phyloP scores from a whole-genome alignment of 1,140 invertebrate species.

The Drosophila pseudoananassae region DNA sequence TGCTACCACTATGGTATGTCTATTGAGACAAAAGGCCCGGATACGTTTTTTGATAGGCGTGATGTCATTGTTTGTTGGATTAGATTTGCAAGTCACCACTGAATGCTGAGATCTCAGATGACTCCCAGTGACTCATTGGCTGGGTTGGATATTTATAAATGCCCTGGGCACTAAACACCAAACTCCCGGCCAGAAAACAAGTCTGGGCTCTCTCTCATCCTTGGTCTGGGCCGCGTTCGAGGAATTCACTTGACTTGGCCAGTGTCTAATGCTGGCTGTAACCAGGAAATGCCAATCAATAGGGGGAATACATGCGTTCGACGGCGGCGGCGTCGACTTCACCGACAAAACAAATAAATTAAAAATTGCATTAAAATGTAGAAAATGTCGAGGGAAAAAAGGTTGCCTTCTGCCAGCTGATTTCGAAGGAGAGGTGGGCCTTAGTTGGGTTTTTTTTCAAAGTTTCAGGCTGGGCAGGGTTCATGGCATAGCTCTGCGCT shows the following conservation, averaged over 20 bases:
- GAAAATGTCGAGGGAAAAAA: constrained; percentile 69
- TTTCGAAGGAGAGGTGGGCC: constrained; percentile 36
- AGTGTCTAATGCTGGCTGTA: constrained; percentile 68
- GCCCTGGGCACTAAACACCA: constrained; percentile 16
- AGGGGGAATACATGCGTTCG: constrained; percentile 72
- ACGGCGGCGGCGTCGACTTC: constrained; percentile 27
- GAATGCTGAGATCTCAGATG: constrained; percentile 15
- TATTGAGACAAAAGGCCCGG: constrained; percentile 55
- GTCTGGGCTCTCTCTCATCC: constrained; percentile 45
- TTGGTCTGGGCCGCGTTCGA: constrained; percentile 56
- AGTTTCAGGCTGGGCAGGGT: constrained; percentile 62
- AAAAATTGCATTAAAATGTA: constrained; percentile 83
- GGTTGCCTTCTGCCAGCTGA: constrained; percentile 77
- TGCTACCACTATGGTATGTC: constrained; percentile 34
- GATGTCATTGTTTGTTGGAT: constrained; percentile 61
- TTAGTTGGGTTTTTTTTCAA: not conserved
- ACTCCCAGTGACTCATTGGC: constrained; percentile 49
- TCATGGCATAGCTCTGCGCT: constrained; percentile 78
- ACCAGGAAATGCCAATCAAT: constrained; percentile 84
- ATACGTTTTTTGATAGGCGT: constrained; percentile 58
- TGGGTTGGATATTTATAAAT: constrained; percentile 46
- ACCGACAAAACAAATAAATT: constrained; percentile 79
- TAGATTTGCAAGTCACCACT: constrained; percentile 72
- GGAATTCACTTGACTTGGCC: constrained; percentile 80
- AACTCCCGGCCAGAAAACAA: not conserved